Base-by-base conservation (phyloP, 2,888 invertebrate genomes). In the Latrodectus hesperus region DNA sequence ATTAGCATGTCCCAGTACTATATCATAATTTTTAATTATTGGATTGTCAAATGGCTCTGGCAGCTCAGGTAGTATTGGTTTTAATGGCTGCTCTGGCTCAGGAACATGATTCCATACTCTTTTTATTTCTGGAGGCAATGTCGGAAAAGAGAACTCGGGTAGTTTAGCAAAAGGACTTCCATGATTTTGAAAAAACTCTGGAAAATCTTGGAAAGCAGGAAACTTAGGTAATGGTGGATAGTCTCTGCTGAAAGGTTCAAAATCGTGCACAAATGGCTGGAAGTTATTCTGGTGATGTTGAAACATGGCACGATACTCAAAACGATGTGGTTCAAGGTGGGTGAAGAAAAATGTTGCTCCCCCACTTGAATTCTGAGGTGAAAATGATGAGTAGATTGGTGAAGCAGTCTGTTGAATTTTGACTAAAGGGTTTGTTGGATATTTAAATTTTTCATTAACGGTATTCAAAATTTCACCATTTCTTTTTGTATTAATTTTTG, bases 231-330 rank as follows among this genome's bases (percentile, higher is more conserved):
- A 52, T 17, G 88, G 88, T 70, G 88, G 83, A 16, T 78, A 82
- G n/a, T 78, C 78, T 68, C 77, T 82, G 6, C 70, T 71, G 17
- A 83, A 87, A 9, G 77, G 53, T n/a, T 82, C 76, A 73, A 81
- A 87, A n/a, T 87, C 53, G 77, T 87, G 81, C 26, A 77, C 86
- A 77, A 87, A 88, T 74, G 82, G 87, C 38, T 88, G 78, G 10
- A 81, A 81, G 9, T 68, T 16, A 60, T 71, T 75, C 26, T 72
- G 72, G 10, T 81, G 77, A 16, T 88, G 90, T 53, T 87, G 84
- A 68, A 90, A 89, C 81, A 89, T 85, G 10, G 89, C 90, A 10
- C 89, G 83, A 55, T 90, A 90, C 49, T 90, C 90, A 73, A 89
- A 89, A 11, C 89, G 78, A 49, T 90, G 84, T 12, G 90, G 90